Conservation (phyloP, 2,888 invertebrate species). For the Leptinotarsa juncta region DNA sequence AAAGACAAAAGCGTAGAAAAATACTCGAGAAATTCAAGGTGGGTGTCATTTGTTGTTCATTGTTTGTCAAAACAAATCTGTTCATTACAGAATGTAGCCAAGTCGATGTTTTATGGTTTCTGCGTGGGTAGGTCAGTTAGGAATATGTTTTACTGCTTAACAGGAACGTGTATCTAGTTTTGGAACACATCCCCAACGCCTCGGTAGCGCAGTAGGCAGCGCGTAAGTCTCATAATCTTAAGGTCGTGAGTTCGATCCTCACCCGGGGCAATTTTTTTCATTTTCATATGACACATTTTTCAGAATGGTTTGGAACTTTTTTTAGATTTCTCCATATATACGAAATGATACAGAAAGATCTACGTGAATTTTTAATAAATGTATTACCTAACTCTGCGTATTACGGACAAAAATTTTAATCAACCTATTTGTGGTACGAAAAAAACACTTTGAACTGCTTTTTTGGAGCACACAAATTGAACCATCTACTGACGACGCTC, state of each 20-base stretch:
- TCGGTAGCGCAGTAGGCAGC: constrained; percentile 90
- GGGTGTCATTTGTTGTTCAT: constrained; percentile 9
- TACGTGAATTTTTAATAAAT: too few species aligned
- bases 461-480: too few species aligned
- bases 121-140: constrained; percentile 4
- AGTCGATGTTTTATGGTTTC: constrained; percentile 9
- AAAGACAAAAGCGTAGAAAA: constrained; percentile 51
- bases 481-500: too few species aligned
- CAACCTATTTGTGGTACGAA: too few species aligned
- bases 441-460: too few species aligned
- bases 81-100: not conserved
- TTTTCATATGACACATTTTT: too few species aligned
- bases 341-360: too few species aligned
- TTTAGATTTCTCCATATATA: too few species aligned
- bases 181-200: constrained; percentile 63
- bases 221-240: constrained; percentile 93
- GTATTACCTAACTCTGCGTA: too few species aligned
- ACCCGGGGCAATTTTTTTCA: constrained; percentile 78
- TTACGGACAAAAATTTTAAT: too few species aligned
- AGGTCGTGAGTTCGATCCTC: constrained; percentile 97
- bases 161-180: not conserved
- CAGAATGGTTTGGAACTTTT: too few species aligned
- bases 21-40: constrained; percentile 49
- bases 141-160: not conserved
- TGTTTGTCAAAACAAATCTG: constrained; percentile 2